These are phyloP conservation scores for Synanthedon andrenaeformis DNA, from an alignment of 2,888 invertebrate species.

Conservation along the genomic window DNA sequence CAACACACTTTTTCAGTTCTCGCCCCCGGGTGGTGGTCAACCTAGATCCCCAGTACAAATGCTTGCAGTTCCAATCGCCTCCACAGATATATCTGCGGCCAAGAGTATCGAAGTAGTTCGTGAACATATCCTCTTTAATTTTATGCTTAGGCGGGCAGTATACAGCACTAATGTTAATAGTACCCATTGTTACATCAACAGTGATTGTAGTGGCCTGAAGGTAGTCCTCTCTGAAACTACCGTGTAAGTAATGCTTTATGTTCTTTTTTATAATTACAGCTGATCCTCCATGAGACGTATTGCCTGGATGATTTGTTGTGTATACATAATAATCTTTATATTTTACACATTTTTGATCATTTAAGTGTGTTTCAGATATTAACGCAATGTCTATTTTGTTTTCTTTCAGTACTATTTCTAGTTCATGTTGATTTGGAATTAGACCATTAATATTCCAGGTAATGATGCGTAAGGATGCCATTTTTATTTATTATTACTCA, in stretches of 20 bases:
- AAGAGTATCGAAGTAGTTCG: conserved; percentile 2
- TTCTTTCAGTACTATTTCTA: too few relatives aligned
- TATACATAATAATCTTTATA: too few relatives aligned
- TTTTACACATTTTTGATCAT: too few relatives aligned
- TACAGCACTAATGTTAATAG: conserved; percentile 6
- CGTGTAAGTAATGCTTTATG: conserved; percentile 1
- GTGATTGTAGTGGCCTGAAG: not conserved
- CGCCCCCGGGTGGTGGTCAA: conserved; percentile 2
- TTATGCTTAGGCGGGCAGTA: conserved; percentile 10
- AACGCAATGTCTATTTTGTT: too few relatives aligned
- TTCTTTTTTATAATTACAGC: conserved; percentile 4
- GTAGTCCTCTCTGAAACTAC: not conserved
- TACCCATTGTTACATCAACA: not conserved
- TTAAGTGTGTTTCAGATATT: too few relatives aligned
- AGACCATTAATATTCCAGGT: too few relatives aligned
- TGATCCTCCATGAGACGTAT: conserved; percentile 5
- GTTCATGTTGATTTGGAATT: not conserved
- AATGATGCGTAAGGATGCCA: too few relatives aligned
- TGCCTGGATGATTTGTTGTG: conserved; percentile 4
- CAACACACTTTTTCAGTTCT: conserved; percentile 7
- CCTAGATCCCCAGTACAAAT: conserved; percentile 8
- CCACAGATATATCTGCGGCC: conserved; percentile 7
- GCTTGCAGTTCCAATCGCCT: conserved; percentile 10
- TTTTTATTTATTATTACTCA: too few relatives aligned
- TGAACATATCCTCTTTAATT: conserved; percentile 1